Evolutionary conservation across 53 echinoderm and acorn worm genomes (phyloP).

Genomic region (Antedon mediterranea): DNA sequence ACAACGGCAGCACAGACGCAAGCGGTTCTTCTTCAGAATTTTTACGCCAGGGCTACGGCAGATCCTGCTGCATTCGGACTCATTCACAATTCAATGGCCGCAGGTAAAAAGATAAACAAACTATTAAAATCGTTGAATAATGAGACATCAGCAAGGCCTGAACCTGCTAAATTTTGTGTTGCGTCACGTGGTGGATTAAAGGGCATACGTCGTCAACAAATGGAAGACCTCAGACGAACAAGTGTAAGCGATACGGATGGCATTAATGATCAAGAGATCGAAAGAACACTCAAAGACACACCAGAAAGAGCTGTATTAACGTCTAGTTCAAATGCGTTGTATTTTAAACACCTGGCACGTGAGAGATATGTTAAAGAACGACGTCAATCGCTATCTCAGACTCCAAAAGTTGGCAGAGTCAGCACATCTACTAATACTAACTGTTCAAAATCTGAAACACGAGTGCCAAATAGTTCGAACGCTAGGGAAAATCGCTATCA

Average conservation of each 20-base stretch:
- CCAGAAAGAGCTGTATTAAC: background rate
- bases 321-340: background rate
- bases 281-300: background rate
- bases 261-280: too few relatives aligned
- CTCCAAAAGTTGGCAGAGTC: background rate
- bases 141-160: constrained; percentile 1
- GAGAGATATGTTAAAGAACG: background rate
- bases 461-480: background rate
- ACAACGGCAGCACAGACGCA: background rate
- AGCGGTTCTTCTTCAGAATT: background rate
- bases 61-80: constrained; percentile 18
- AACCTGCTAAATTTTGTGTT: background rate
- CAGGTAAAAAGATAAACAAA: constrained; percentile 25
- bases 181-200: background rate
- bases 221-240: background rate
- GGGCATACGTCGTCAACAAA: background rate
- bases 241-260: background rate
- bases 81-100: constrained; percentile 23
- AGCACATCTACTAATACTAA: background rate
- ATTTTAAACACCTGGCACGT: background rate
- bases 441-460: background rate
- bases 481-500: background rate
- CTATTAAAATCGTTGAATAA: constrained; percentile 32
- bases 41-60: constrained; percentile 1
- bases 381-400: background rate